Evolutionary conservation across 2,113 vertebrate species (phyloP).

Genomic region (Nasalis larvatus): DNA sequence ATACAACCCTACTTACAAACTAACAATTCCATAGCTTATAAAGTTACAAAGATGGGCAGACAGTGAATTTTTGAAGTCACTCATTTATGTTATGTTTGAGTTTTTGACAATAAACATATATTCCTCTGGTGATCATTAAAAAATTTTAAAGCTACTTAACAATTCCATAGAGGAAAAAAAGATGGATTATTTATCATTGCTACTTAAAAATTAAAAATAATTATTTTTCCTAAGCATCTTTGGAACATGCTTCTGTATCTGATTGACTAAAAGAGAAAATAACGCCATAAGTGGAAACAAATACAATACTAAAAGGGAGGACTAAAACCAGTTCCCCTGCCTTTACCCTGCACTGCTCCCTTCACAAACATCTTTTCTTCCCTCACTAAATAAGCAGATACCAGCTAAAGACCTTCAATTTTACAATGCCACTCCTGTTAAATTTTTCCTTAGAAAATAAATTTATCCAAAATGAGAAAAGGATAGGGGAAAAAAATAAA

Average conservation of each 20-base stretch:
- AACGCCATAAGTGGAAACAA: slow-evolving; percentile 1
- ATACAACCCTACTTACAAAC: background rate
- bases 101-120: background rate
- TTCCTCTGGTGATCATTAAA: background rate
- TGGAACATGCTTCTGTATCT: background rate
- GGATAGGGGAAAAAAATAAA: background rate
- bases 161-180: slow-evolving; percentile 17
- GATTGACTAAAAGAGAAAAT: background rate
- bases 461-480: background rate
- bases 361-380: background rate
- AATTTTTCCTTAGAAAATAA: slow-evolving; percentile 38
- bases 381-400: background rate
- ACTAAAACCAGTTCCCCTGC: background rate
- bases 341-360: background rate
- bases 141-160: background rate
- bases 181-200: background rate
- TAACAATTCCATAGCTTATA: background rate
- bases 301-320: background rate
- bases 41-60: background rate
- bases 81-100: background rate
- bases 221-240: background rate
- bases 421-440: background rate
- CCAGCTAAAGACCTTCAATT: background rate
- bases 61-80: slow-evolving; percentile 26
- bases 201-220: background rate